Evolutionary conservation across 2,797 vertebrate genomes (phyloP).

Genomic region (Falco biarmicus): DNA sequence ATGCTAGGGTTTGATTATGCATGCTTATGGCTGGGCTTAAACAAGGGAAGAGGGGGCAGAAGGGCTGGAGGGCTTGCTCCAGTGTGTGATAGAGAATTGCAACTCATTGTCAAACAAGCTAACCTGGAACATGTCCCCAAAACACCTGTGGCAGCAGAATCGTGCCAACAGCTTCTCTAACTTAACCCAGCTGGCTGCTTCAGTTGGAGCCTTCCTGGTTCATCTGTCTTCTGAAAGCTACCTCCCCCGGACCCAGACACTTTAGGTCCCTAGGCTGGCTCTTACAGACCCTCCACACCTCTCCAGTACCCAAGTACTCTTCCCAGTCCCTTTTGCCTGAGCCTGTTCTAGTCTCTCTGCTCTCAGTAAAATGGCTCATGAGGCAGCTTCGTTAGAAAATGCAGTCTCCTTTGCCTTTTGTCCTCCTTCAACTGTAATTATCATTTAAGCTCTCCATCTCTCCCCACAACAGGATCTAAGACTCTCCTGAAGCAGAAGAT

Average conservation of each 20-base stretch:
- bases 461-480: neutral
- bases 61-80: neutral
- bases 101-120: neutral
- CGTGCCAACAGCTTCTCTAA: neutral
- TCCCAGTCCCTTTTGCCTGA: neutral
- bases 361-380: neutral
- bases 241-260: neutral
- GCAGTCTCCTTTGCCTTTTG: neutral
- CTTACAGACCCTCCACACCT: neutral
- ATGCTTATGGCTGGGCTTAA: neutral
- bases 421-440: neutral
- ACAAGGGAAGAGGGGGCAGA: neutral
- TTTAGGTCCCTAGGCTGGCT: neutral
- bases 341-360: neutral
- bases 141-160: neutral
- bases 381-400: neutral
- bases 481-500: neutral
- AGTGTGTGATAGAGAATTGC: neutral
- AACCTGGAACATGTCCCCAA: neutral
- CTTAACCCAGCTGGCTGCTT: neutral
- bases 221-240: neutral
- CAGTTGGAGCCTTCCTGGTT: neutral
- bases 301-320: neutral
- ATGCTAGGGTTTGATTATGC: neutral
- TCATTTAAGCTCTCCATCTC: neutral